A percentile compares a stretch with the other conserved stretches of the same genome.
phyloP scores from a whole-genome alignment of 2,797 vertebrate genomes.

The Anguilla marmorata region DNA sequence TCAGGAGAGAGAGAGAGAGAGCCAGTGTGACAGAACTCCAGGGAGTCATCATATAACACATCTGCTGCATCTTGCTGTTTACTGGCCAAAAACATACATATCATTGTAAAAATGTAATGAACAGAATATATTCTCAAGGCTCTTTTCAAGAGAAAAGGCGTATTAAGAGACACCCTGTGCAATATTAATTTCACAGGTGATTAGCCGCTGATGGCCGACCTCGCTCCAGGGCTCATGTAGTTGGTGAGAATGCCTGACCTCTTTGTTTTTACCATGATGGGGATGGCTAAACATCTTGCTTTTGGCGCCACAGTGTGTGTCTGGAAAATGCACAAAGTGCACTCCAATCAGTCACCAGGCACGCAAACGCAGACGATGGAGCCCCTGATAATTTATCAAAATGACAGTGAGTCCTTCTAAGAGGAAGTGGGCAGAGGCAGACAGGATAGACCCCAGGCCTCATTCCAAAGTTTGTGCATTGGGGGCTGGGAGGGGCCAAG shows the following conservation, averaged over 20 bases:
- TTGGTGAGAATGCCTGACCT: neutral
- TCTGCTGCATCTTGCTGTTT: neutral
- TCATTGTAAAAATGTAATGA: neutral
- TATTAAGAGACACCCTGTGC: neutral
- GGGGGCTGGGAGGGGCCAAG: neutral
- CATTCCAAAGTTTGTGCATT: neutral
- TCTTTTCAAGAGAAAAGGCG: neutral
- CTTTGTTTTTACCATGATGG: neutral
- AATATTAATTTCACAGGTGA: neutral
- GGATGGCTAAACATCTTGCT: neutral
- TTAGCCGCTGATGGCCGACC: neutral
- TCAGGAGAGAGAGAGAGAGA: neutral
- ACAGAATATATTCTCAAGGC: neutral
- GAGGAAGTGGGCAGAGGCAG: neutral
- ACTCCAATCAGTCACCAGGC: neutral
- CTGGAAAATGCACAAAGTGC: constrained; percentile 2
- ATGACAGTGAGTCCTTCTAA: neutral
- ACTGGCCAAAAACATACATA: neutral
- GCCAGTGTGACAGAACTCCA: neutral
- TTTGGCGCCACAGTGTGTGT: neutral
- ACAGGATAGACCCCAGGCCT: neutral
- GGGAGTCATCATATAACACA: neutral
- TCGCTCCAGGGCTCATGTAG: neutral
- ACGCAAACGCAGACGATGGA: neutral
- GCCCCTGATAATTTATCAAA: neutral